Base-by-base conservation (phyloP, 2,113 vertebrate species). In the Pluvialis apricaria region DNA sequence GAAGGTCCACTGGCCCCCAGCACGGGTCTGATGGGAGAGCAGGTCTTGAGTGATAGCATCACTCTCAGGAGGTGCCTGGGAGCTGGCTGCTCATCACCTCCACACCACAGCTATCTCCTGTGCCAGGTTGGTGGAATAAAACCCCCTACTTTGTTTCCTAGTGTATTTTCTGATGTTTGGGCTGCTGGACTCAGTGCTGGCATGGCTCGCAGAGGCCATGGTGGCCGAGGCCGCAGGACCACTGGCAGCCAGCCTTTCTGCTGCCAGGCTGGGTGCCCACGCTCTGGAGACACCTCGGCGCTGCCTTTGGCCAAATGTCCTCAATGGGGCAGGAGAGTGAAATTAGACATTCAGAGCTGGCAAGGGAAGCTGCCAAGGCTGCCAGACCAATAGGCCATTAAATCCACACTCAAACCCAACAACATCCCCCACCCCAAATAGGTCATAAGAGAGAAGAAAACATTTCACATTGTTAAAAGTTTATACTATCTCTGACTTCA, bases 401-500 rank as follows among this genome's bases (percentile, higher is more conserved):
- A 96, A 97, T 92, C 29, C 73, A 45, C 75, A 47, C 69, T 92
- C 78, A 64, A 90, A 91, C 81, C 12, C n/a, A 95, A 94, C 49
- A 72, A 90, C 45, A 26, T n/a, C 81, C 58, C 40, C 61, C 22
- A 31, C 40, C 55, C 31, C 73, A 88, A 93, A 95, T 92, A 97
- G 91, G 97, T 97, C 64, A 52, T 58, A 62, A 82, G 84, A 66
- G 75, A 96, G 95, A 94, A 97, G 91, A 92, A 97, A 97, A 97
- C 44, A 69, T 83, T 91, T 94, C 79, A 76, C 72, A 36, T 88
- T 96, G 92, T 96, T 94, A 84, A 90, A 97, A 97, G 90, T 97
- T 97, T 96, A 90, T 95, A 65, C 49, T 96, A 76, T 95, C 94
- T 94, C 90, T 93, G 94, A 97, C 91, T 97, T 97, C 88, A 91